Evolutionary conservation across 92 coral and sea anemone genomes (phyloP), one percentile per base, ranked within the genome.

Genomic region (Bergia puertoricense): DNA sequence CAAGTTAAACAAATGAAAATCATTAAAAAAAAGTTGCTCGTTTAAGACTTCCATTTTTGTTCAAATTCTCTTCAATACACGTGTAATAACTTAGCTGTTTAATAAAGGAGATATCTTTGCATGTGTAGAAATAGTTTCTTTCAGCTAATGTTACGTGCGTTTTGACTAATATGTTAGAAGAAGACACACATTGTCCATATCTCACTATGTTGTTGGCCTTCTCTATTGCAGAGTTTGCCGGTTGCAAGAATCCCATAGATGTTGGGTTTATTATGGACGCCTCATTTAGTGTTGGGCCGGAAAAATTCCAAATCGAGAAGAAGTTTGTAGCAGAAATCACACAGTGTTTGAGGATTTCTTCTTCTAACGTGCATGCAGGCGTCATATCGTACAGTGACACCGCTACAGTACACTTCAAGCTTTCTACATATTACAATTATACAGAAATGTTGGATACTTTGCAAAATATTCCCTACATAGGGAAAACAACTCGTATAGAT

Each of bases 401-500:
- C 44, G 96, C 93, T 16, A 44, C 37, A 36, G 77, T 95, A 81
- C 85, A 90, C 68, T 39, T 95, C 77, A 81, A 81, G 16, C 43
- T 81, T 6, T 81, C 85, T 81, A 18, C 73, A 85, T 79, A 5
- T 16, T 3, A 45, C 80, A 48, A 68, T 8, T 59, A 66, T 38
- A 81, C 85, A 16, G 71, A 57, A 10, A 91, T 94, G 76, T 71
- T 89, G 16, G 39, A 59, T 42, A 92, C 92, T 22, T 88, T 96
- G 9, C 90, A 86, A 38, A 76, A 50, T 7, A 73, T 95, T 8
- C 91, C 94, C 3, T 93, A 96, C 86, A 68, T 86, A 2, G 88
- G 88, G 40, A 96, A 96, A 10, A 93, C 91, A 37, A 93, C 96
- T 10, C 95, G 99, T 22, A 88, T 96, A 57, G 98, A 96, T 74